A percentile compares a stretch with the other conserved stretches of the same genome.
These are phyloP conservation scores for Uloborus diversus DNA, from an alignment of 1,140 invertebrate species.

Conservation along the genomic window DNA sequence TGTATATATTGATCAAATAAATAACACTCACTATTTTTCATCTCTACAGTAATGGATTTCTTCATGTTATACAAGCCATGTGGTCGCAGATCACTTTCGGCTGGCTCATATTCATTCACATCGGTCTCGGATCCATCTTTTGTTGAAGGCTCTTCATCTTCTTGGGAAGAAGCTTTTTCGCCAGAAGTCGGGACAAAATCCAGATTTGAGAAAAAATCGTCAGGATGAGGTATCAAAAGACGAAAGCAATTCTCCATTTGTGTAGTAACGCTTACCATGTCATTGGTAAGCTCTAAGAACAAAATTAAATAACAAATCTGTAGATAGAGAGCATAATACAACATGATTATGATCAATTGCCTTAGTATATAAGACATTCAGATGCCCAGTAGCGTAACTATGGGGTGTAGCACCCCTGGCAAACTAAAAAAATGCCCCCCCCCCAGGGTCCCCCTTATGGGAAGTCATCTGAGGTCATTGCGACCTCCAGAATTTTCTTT, in stretches of 20 bases:
- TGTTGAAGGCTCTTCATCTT: neutral
- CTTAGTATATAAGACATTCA: too few relatives aligned
- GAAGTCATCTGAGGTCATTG: too few relatives aligned
- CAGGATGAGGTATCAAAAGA: conserved; percentile 64
- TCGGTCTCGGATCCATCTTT: neutral
- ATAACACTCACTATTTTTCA: conserved; percentile 12
- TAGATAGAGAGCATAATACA: too few relatives aligned
- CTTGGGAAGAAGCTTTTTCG: neutral
- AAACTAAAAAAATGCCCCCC: too few relatives aligned
- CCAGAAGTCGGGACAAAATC: conserved; percentile 14
- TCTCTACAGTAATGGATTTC: conserved; percentile 18
- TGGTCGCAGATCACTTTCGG: conserved; percentile 30
- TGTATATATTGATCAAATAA: neutral
- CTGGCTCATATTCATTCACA: neutral
- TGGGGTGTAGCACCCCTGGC: too few relatives aligned
- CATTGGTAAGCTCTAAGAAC: conserved; percentile 29
- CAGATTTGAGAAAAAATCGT: conserved; percentile 59
- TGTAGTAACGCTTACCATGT: conserved; percentile 56
- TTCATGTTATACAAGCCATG: conserved; percentile 56
- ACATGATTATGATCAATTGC: too few relatives aligned
- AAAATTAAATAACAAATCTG: neutral
- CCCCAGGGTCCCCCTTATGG: too few relatives aligned
- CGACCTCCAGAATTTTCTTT: too few relatives aligned
- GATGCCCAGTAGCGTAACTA: too few relatives aligned
- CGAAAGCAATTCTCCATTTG: conserved; percentile 66